These are phyloP conservation scores for Drosophila ercepeae DNA, from an alignment of 1,140 invertebrate species.

Conservation along the genomic window DNA sequence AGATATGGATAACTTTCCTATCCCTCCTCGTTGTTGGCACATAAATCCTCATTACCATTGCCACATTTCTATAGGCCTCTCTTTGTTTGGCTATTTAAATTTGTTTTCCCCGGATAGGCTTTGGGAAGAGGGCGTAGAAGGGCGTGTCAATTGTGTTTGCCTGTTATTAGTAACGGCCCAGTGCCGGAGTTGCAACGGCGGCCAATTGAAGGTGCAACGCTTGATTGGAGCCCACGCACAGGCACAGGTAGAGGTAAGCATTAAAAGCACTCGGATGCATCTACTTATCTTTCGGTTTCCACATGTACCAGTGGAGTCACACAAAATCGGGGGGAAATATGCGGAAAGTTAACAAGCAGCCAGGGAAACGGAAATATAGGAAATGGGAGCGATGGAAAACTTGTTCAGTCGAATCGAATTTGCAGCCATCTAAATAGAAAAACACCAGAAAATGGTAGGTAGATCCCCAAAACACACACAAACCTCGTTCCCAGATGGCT, in stretches of 20 bases:
- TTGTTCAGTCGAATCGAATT: constrained; percentile 60
- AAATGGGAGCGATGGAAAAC: constrained; percentile 38
- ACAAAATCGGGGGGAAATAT: neutral
- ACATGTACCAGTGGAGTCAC: no score
- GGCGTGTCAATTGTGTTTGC: constrained; percentile 47
- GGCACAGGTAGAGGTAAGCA: constrained; percentile 32
- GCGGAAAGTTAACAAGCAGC: constrained; percentile 8
- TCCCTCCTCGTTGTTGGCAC: neutral
- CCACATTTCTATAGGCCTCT: neutral
- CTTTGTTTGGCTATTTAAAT: neutral
- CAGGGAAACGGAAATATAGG: constrained; percentile 3
- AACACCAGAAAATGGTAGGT: constrained; percentile 50
- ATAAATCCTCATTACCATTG: neutral
- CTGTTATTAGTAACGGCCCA: constrained; percentile 60
- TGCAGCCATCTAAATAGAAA: constrained; percentile 47
- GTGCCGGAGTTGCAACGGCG: constrained; percentile 40
- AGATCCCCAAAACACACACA: neutral
- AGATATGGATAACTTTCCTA: neutral
- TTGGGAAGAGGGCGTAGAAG: constrained; percentile 9
- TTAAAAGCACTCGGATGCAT: constrained; percentile 6
- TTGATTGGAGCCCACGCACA: constrained; percentile 42
- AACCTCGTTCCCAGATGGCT: neutral
- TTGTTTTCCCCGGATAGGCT: neutral
- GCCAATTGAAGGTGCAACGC: constrained; percentile 43
- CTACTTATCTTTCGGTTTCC: constrained; percentile 9